phyloP scores from a whole-genome alignment of 2,888 invertebrate species.

The Stegana nigrithorax region DNA sequence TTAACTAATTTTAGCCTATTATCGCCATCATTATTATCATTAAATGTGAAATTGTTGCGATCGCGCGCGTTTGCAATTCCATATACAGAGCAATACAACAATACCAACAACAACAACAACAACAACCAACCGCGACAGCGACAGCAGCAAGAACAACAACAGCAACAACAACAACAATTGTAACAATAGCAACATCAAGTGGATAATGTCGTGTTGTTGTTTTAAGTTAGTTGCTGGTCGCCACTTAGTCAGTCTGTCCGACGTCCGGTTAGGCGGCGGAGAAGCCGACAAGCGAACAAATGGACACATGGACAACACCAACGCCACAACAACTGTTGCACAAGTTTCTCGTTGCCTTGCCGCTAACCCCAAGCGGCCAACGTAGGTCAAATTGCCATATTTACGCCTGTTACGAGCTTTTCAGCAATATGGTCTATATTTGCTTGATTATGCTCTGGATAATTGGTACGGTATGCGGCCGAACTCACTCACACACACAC shows the following conservation, averaged over 20 bases:
- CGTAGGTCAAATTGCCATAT: slow-evolving; percentile 42
- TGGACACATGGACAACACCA: too few relatives aligned
- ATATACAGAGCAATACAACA: too few relatives aligned
- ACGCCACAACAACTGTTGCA: slow-evolving; percentile 55
- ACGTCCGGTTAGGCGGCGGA: background rate
- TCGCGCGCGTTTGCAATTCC: slow-evolving; percentile 53
- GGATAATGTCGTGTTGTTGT: slow-evolving; percentile 31
- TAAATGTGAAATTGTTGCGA: slow-evolving; percentile 56
- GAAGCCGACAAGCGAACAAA: background rate
- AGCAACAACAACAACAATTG: too few relatives aligned
- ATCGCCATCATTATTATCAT: slow-evolving; percentile 61
- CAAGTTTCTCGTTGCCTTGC: slow-evolving; percentile 8
- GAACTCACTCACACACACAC: too few relatives aligned
- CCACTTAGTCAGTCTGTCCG: background rate
- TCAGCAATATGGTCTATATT: slow-evolving; percentile 58
- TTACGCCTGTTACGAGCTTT: slow-evolving; percentile 51
- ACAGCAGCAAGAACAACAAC: too few relatives aligned
- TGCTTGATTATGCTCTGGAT: slow-evolving; percentile 18
- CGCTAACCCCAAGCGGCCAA: slow-evolving; percentile 19
- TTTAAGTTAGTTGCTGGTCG: slow-evolving; percentile 6
- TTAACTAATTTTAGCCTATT: slow-evolving; percentile 60
- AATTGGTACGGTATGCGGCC: slow-evolving; percentile 36
- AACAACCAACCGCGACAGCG: too few relatives aligned
- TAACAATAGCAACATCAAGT: slow-evolving; percentile 34
- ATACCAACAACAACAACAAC: too few relatives aligned